Percentiles rank a stretch among this genome's conserved stretches.
Evolutionary conservation across 2,888 invertebrate species (phyloP).

Genomic region (Eilema depressum): DNA sequence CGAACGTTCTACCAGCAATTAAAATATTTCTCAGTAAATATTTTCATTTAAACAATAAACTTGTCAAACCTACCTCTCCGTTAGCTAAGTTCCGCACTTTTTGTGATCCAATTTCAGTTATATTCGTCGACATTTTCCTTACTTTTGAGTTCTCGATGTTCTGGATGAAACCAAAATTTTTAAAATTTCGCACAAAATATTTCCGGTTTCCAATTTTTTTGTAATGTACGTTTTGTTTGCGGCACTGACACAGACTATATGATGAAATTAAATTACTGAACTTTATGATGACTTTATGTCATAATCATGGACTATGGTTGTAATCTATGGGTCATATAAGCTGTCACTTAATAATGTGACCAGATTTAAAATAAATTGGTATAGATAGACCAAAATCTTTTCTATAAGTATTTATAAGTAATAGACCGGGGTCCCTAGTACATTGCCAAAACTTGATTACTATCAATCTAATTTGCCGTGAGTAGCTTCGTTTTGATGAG

Average conservation of each 20-base stretch:
- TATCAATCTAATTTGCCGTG: too few species aligned
- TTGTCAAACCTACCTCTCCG: slow-evolving; percentile 68
- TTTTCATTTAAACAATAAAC: background rate
- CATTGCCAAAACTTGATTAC: too few species aligned
- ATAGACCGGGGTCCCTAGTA: too few species aligned
- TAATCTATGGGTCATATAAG: background rate
- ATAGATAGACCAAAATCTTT: too few species aligned
- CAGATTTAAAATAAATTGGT: background rate
- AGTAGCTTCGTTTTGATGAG: too few species aligned
- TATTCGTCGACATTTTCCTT: slow-evolving; percentile 64
- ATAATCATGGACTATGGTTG: background rate
- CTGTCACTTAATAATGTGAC: background rate
- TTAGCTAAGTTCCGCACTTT: slow-evolving; percentile 75
- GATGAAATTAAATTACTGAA: too few species aligned
- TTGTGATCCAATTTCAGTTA: slow-evolving; percentile 70
- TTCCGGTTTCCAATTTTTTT: slow-evolving; percentile 8
- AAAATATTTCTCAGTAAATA: background rate
- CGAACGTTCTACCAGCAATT: too few species aligned
- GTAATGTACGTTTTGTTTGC: background rate
- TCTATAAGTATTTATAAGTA: too few species aligned
- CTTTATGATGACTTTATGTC: background rate
- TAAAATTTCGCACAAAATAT: slow-evolving; percentile 15
- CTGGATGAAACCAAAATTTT: slow-evolving; percentile 31
- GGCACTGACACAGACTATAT: slow-evolving; percentile 6
- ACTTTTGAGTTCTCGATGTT: background rate